phyloP scores from a whole-genome alignment of 92 coral and sea anemone genomes.

The Porites divaricata region DNA sequence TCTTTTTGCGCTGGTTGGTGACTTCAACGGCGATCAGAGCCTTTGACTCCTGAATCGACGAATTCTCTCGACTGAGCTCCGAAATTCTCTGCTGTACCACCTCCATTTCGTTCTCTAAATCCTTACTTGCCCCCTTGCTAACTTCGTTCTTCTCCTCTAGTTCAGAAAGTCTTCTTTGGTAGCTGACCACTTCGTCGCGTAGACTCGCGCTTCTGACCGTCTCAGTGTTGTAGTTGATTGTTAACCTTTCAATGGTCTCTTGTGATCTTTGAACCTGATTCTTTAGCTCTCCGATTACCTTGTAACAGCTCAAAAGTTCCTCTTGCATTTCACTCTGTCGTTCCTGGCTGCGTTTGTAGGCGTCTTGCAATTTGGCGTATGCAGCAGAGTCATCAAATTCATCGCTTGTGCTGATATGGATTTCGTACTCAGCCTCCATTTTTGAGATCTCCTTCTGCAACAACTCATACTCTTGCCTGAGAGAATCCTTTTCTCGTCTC shows the following conservation, averaged over 20 bases:
- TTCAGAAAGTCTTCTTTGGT: conserved; percentile 91
- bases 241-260: conserved; percentile 73
- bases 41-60: conserved; percentile 73
- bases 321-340: conserved; percentile 94
- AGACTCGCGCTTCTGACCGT: conserved; percentile 71
- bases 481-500: conserved; percentile 81
- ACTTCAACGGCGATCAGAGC: conserved; percentile 75
- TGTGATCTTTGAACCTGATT: conserved; percentile 73
- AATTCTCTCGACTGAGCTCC: conserved; percentile 81
- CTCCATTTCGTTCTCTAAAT: conserved; percentile 85
- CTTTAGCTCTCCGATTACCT: conserved; percentile 80
- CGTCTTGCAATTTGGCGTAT: conserved; percentile 88
- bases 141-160: conserved; percentile 92
- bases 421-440: conserved; percentile 94
- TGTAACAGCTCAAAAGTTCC: conserved; percentile 89
- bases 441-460: conserved; percentile 85
- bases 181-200: conserved; percentile 82
- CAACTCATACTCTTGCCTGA: conserved; percentile 79
- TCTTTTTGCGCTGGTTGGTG: conserved; percentile 69
- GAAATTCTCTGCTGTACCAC: conserved; percentile 85
- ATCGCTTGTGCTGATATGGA: conserved; percentile 76
- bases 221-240: conserved; percentile 74
- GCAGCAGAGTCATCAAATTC: conserved; percentile 87
- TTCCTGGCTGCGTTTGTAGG: conserved; percentile 94
- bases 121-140: conserved; percentile 81